Conservation (phyloP, 1,140 invertebrate genomes). For the Plodia interpunctella region DNA sequence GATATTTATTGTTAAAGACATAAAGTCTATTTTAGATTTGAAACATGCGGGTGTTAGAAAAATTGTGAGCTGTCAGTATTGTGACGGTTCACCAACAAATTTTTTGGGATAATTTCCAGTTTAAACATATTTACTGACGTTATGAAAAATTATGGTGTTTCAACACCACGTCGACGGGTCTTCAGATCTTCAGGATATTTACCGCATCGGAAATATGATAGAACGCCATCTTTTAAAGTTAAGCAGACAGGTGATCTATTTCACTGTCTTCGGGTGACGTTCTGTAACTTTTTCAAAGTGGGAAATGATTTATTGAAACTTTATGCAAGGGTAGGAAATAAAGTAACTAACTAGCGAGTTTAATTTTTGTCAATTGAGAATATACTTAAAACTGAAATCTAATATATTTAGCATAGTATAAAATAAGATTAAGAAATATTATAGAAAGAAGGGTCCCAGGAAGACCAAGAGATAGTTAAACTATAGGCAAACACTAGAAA, state of each 20-base stretch:
- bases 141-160: conserved; percentile 13
- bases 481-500: too few relatives aligned
- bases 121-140: conserved; percentile 7
- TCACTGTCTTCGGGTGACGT: not conserved
- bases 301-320: too few relatives aligned
- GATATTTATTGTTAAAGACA: too few relatives aligned
- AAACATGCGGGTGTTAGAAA: conserved; percentile 4
- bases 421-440: too few relatives aligned
- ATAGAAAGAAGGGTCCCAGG: too few relatives aligned
- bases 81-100: conserved; percentile 9
- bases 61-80: conserved; percentile 10
- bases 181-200: not conserved
- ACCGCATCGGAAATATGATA: not conserved
- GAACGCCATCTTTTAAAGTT: not conserved
- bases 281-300: not conserved
- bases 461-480: too few relatives aligned
- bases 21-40: not conserved
- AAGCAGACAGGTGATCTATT: not conserved
- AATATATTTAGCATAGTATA: too few relatives aligned
- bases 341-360: too few relatives aligned
- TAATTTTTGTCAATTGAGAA: too few relatives aligned
- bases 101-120: conserved; percentile 5
- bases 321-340: too few relatives aligned
- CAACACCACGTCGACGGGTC: not conserved
- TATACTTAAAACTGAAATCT: too few relatives aligned